Base-by-base conservation (phyloP, 35 echinoderm and acorn worm genomes). In the Stichopus chloronotus region DNA sequence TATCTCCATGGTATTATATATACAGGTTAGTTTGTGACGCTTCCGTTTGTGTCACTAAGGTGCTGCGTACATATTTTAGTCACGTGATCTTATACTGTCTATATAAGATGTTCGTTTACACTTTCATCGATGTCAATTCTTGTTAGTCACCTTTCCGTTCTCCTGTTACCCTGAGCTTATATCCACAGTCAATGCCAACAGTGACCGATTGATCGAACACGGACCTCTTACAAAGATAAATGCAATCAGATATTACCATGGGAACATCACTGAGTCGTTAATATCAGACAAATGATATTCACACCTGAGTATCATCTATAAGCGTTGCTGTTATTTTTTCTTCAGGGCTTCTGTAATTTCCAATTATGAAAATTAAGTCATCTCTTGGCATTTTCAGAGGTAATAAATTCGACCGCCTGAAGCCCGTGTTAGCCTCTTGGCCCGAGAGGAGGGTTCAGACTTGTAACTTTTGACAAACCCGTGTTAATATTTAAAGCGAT, bases 311-410 rank as follows among this genome's bases (percentile, higher is more conserved):
- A 74, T 7, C 22, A 20, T 74, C 6, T 74, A 20, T 74, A n/a
- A 74, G 17, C 22, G 22, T 74, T 74, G 19, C 13, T 0, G 13
- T 74, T 74, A 74, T 74, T 74, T 74, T n/a, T 20, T 74, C 69
- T 74, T 74, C 69, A 74, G 69, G 69, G 69, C 69, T 74, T 74
- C 17, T 74, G 69, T 74, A 74, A 74, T 74, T n/a, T 74, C 69
- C 69, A 74, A 74, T 74, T 74, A 74, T 74, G 69, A 74, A 74
- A 74, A 74, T 74, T 74, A 74, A 74, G 16, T 74, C 69, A 74
- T 74, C 69, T 74, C 69, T 74, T 74, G 69, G 22, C 69, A 74
- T 74, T 16, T 74, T 74, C 11, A 74, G 22, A 74, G 17, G 19
- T 14, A n/a, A 14, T 74, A n/a, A 74, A 61, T 61, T 10, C 8